A percentile compares a stretch with the other conserved stretches of the same genome.
Conservation (phyloP, 2,888 invertebrate genomes). For the Dastarcus helophoroides region DNA sequence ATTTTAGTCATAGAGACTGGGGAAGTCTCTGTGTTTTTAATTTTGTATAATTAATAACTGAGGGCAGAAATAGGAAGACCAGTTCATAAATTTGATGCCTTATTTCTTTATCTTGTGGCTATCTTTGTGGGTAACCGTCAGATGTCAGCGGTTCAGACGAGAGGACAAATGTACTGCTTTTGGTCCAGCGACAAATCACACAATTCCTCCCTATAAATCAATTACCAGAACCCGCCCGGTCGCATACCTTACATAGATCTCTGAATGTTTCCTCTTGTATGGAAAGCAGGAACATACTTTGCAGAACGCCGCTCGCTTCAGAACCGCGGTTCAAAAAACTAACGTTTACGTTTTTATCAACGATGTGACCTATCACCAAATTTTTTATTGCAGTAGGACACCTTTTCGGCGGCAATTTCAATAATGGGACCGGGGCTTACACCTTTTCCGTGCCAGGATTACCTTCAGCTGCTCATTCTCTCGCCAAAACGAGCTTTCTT, state of each 20-base stretch:
- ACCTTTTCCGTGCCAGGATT: slow-evolving; percentile 35
- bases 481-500: slow-evolving; percentile 34
- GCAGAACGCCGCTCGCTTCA: too few relatives aligned
- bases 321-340: not conserved
- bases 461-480: slow-evolving; percentile 33
- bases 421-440: slow-evolving; percentile 30
- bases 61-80: too few relatives aligned
- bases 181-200: slow-evolving; percentile 34
- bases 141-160: slow-evolving; percentile 9
- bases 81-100: too few relatives aligned
- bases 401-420: slow-evolving; percentile 33
- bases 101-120: too few relatives aligned
- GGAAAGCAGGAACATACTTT: slow-evolving; percentile 26
- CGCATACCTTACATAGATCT: slow-evolving; percentile 26
- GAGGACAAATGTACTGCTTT: slow-evolving; percentile 11
- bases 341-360: not conserved
- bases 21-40: too few relatives aligned
- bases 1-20: too few relatives aligned
- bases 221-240: slow-evolving; percentile 27
- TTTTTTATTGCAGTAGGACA: slow-evolving; percentile 37
- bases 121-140: slow-evolving; percentile 7
- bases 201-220: slow-evolving; percentile 36
- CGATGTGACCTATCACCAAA: too few relatives aligned
- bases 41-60: too few relatives aligned
- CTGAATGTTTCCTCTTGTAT: slow-evolving; percentile 27